phyloP scores from a whole-genome alignment of 2,888 invertebrate genomes.

The Cosmia trapezina region DNA sequence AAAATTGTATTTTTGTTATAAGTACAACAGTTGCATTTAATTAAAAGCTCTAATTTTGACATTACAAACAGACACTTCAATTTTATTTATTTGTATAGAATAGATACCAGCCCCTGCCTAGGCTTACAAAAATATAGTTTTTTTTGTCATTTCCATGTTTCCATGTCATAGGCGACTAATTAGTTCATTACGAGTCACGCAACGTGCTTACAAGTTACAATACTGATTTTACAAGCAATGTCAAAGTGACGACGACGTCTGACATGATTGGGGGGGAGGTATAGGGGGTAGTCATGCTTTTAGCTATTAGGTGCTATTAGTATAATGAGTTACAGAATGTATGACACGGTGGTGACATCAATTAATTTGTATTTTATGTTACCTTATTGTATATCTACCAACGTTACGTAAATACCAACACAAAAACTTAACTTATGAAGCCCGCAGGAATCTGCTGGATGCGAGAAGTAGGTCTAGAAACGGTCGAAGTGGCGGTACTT shows the following conservation, averaged over 20 bases:
- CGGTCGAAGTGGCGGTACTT: too few relatives aligned
- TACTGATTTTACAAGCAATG: constrained; percentile 46
- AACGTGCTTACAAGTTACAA: constrained; percentile 17
- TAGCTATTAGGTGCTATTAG: constrained; percentile 38
- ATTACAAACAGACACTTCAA: too few relatives aligned
- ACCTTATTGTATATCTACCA: neutral
- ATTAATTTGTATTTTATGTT: constrained; percentile 17
- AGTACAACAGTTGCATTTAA: too few relatives aligned
- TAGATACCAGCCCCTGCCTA: neutral
- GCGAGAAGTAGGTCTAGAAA: too few relatives aligned
- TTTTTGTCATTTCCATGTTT: constrained; percentile 6
- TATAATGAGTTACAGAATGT: constrained; percentile 32
- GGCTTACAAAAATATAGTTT: neutral
- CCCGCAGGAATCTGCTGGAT: too few relatives aligned
- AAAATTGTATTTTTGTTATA: too few relatives aligned
- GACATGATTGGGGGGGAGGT: neutral
- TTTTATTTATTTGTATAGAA: too few relatives aligned
- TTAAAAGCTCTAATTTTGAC: too few relatives aligned
- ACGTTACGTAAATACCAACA: neutral
- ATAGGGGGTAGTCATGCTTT: neutral
- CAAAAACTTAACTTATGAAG: too few relatives aligned
- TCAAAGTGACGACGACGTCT: constrained; percentile 32
- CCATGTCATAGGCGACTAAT: constrained; percentile 3
- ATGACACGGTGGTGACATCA: constrained; percentile 26
- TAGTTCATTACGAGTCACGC: constrained; percentile 22